Evolutionary conservation across 1,140 invertebrate species (phyloP).

Genomic region (Vanessa tameamea): DNA sequence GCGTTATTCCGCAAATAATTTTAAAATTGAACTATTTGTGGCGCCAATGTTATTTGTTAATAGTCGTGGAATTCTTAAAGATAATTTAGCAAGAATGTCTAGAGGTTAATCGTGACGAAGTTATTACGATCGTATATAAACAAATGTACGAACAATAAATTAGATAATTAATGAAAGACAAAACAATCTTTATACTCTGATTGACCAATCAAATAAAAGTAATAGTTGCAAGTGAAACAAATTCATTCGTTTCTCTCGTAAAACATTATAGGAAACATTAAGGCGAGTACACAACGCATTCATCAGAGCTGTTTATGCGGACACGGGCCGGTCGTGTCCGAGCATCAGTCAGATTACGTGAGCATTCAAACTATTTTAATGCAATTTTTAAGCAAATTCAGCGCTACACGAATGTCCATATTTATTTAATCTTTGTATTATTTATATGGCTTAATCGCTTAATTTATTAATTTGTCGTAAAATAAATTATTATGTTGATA

Average conservation of each 20-base stretch:
- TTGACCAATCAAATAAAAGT: slow-evolving; percentile 12
- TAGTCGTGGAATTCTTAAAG: no score
- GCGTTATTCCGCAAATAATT: not conserved
- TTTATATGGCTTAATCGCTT: slow-evolving; percentile 3
- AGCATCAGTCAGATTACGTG: slow-evolving; percentile 54
- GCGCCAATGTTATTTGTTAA: not conserved
- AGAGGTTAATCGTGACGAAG: no score
- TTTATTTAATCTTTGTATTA: not conserved
- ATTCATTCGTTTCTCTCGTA: slow-evolving; percentile 34
- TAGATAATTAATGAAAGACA: not conserved
- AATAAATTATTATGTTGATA: not conserved
- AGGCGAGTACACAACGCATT: slow-evolving; percentile 50
- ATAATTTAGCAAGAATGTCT: no score
- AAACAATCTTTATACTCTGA: not conserved
- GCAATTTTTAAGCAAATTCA: slow-evolving; percentile 30
- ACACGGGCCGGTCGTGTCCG: slow-evolving; percentile 50
- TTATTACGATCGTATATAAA: no score
- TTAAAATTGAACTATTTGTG: not conserved
- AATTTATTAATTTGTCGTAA: slow-evolving; percentile 5
- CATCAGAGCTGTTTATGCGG: slow-evolving; percentile 62
- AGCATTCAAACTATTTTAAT: slow-evolving; percentile 29
- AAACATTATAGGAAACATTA: slow-evolving; percentile 54
- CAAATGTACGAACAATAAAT: no score
- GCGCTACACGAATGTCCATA: not conserved
- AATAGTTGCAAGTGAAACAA: slow-evolving; percentile 19